Percentiles rank a stretch among this genome's conserved stretches.
These are phyloP conservation scores for Cataglyphis cursor DNA, from an alignment of 2,888 invertebrate genomes.

Conservation along the genomic window DNA sequence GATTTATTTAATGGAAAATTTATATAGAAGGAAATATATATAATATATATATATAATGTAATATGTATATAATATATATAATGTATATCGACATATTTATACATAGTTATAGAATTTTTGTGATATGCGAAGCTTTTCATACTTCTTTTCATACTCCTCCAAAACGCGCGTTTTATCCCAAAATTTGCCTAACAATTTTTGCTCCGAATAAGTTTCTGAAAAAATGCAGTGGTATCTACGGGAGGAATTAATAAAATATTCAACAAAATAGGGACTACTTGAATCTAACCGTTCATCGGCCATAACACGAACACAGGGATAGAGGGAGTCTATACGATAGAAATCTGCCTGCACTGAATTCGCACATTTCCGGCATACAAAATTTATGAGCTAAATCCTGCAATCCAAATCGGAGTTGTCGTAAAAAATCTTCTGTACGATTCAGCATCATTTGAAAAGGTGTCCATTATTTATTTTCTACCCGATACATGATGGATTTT, in stretches of 20 bases:
- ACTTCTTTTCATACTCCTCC: background rate
- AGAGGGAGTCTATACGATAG: conserved; percentile 10
- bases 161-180: conserved; percentile 10
- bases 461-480: conserved; percentile 20
- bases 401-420: conserved; percentile 17
- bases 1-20: background rate
- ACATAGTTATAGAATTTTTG: conserved; percentile 10
- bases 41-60: background rate
- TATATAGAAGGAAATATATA: background rate
- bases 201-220: conserved; percentile 30
- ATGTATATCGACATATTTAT: background rate
- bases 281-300: conserved; percentile 21
- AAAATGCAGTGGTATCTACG: conserved; percentile 16
- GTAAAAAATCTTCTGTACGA: conserved; percentile 24
- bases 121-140: background rate
- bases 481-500: background rate
- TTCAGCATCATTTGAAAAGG: background rate
- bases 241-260: conserved; percentile 45
- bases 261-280: conserved; percentile 19
- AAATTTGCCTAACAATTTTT: conserved; percentile 3
- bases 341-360: background rate
- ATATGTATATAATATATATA: background rate
- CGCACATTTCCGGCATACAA: background rate
- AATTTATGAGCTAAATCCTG: conserved; percentile 39
- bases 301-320: background rate